Percentiles rank a stretch among this genome's conserved stretches.
Conservation (phyloP, 2,797 vertebrate species). For the Sebastes kiyomatsui region DNA sequence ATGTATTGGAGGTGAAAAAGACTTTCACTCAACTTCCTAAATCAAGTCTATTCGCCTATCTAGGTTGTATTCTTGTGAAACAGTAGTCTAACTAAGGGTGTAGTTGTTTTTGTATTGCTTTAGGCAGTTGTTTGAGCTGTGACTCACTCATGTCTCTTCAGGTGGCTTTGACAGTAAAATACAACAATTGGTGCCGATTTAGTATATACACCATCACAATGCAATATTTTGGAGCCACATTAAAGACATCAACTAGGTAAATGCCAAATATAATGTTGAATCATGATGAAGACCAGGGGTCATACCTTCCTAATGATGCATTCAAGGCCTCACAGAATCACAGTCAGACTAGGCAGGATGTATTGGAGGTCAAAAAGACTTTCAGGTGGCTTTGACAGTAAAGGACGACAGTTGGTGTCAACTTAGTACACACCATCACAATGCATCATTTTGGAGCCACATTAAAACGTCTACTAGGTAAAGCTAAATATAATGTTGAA, state of each 20-base stretch:
- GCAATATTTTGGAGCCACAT: not conserved
- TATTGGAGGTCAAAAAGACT: not conserved
- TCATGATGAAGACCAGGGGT: not conserved
- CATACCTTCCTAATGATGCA: not conserved
- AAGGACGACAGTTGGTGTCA: not conserved
- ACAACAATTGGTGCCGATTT: not conserved
- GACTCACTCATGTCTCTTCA: not conserved
- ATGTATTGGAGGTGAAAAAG: not conserved
- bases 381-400: conserved; percentile 19
- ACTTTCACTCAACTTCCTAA: not conserved
- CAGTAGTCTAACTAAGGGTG: too few relatives aligned
- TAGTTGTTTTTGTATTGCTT: too few relatives aligned
- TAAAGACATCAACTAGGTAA: not conserved
- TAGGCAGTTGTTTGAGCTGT: too few relatives aligned
- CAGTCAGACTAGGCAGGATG: not conserved
- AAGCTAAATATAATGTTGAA: not conserved
- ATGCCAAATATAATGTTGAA: not conserved
- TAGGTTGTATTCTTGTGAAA: too few relatives aligned
- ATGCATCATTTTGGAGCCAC: not conserved
- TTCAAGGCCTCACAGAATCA: not conserved
- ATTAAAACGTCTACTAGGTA: not conserved
- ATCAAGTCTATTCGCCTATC: too few relatives aligned
- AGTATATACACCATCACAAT: not conserved
- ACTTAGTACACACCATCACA: not conserved
- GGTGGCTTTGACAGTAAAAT: conserved; percentile 15